Evolutionary conservation across 2,113 vertebrate species (phyloP), one percentile per base, ranked within the genome.

Genomic region (Platysteira castanea): DNA sequence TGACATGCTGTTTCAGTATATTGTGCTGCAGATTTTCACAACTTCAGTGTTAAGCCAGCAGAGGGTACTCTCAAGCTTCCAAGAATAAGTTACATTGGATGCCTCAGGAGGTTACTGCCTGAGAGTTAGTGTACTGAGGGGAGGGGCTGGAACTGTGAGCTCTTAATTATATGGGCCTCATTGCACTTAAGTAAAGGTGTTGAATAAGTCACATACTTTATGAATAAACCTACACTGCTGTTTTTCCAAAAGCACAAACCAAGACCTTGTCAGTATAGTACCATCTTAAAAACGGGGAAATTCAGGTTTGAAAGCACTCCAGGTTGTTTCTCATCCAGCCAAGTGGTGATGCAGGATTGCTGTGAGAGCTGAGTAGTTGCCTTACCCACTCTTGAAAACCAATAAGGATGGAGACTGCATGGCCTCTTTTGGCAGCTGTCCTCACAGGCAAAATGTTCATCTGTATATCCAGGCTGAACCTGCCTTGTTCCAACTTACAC

Each of bases 21-120:
- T 6, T 28, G 28, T 22, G 65, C 54, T 54, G 73, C 52, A 52
- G 71, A 22, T 53, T 77, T 88, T 80, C 11, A 26, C 46, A 57
- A 13, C 26, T 81, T 53, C n/a, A 7, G 0, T 10, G 53, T 84
- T 60, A 27, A 89, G 9, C 94, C 97, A 88, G 81, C 76, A 97
- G 96, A 95, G 96, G 96, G 96, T 35, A 44, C 69, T 94, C 81
- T 95, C 92, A 20, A 57, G 22, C 95, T 91, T 71, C 53, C 73
- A 28, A 64, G 49, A 47, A 15, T 49, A 6, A 8, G 8, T 33
- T 39, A 13, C 0, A 2, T 3, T 63, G 61, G 7, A 20, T 47
- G 53, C 46, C 42, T 39, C 13, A 16, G 28, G 19, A 44, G 30
- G 37, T 27, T 20, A 4, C 14, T 8, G 1, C 23, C 24, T n/a